phyloP scores from a whole-genome alignment of 2,113 vertebrate species.

The Barnardius zonarius region DNA sequence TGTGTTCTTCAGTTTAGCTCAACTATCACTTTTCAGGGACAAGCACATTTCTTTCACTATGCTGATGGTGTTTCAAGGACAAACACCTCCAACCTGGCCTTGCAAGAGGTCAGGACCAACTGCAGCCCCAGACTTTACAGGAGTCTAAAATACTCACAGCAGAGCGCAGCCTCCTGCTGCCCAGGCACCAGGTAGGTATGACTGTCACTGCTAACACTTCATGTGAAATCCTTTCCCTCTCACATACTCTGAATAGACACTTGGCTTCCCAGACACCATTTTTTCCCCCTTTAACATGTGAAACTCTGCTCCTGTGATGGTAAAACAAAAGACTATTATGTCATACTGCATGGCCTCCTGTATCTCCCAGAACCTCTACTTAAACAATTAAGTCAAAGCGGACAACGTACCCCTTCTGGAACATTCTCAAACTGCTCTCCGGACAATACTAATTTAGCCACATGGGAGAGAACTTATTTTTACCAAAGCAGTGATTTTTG shows the following conservation, averaged over 20 bases:
- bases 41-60: neutral
- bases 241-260: neutral
- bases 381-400: neutral
- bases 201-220: neutral
- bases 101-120: neutral
- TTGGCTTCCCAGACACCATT: neutral
- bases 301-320: neutral
- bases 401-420: neutral
- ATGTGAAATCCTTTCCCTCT: neutral
- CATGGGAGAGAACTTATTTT: neutral
- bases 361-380: neutral
- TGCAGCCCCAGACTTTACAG: rapidly evolving
- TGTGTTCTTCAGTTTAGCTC: neutral
- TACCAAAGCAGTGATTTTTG: neutral
- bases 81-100: neutral
- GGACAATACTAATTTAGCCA: neutral
- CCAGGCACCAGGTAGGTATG: neutral
- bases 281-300: neutral
- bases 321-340: neutral
- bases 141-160: neutral
- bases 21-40: neutral
- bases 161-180: neutral
- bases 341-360: neutral
- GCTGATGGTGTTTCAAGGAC: neutral
- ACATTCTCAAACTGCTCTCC: neutral